phyloP scores from a whole-genome alignment of 2,888 invertebrate species.

The Seladonia tumulorum region DNA sequence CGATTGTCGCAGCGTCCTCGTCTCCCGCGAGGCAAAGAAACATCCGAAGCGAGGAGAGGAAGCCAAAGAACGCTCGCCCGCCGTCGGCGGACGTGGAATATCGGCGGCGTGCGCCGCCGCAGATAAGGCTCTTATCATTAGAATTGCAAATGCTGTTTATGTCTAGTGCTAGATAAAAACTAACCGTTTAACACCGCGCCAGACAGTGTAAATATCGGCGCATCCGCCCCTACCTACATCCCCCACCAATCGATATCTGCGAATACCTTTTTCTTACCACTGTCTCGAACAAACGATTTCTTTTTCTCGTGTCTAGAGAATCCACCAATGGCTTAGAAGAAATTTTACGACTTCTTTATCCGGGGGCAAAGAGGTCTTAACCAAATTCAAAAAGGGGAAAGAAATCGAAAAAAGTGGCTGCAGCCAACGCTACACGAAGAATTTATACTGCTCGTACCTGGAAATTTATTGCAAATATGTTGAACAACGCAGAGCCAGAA shows the following conservation, averaged over 20 bases:
- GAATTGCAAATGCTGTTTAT: constrained; percentile 56
- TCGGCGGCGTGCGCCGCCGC: constrained; percentile 43
- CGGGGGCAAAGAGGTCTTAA: background rate
- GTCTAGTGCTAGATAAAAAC: constrained; percentile 49
- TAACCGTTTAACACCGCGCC: constrained; percentile 42
- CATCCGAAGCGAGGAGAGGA: background rate
- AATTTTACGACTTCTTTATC: background rate
- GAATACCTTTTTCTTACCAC: background rate
- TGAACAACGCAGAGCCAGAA: background rate
- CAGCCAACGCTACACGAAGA: background rate
- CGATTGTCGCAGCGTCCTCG: constrained; percentile 37
- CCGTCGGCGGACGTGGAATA: constrained; percentile 19
- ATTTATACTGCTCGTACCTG: background rate
- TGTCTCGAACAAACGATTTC: constrained; percentile 1
- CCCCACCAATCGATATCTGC: constrained; percentile 21
- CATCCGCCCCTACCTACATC: constrained; percentile 2
- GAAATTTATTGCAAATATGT: background rate
- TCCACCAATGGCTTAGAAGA: constrained; percentile 1
- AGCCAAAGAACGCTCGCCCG: constrained; percentile 18
- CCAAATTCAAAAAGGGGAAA: background rate
- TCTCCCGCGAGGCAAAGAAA: constrained; percentile 3
- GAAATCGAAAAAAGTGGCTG: background rate
- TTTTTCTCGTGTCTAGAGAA: background rate
- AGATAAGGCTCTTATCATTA: constrained; percentile 52
- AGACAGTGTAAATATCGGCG: constrained; percentile 37